Conservation (phyloP, 2,888 invertebrate species). For the Imbricaverruca yamaguchii region DNA sequence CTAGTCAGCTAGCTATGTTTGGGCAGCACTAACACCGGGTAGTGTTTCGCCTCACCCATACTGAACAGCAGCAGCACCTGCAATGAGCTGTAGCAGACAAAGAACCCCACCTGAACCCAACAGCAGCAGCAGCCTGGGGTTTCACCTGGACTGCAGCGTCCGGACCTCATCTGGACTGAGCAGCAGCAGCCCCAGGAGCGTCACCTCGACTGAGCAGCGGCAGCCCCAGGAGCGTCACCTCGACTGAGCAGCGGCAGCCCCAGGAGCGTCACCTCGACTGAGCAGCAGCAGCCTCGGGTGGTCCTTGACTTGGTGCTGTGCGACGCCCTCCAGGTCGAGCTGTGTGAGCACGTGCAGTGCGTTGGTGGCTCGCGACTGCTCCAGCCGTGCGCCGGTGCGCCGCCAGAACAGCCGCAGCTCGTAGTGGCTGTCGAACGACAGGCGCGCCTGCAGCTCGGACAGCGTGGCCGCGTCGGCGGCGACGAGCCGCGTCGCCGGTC, state of each 20-base stretch:
- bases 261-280: not conserved
- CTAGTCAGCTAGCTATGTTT: too few species aligned
- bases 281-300: not conserved
- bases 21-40: too few species aligned
- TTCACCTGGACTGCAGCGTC: too few species aligned
- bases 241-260: not conserved
- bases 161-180: too few species aligned
- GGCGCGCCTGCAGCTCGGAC: not conserved
- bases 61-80: too few species aligned
- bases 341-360: not conserved
- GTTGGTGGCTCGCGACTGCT: not conserved
- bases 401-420: constrained; percentile 7
- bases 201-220: too few species aligned
- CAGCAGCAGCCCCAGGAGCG: not conserved
- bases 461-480: not conserved
- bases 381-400: not conserved
- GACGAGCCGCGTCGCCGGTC: not conserved
- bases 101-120: too few species aligned
- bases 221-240: too few species aligned
- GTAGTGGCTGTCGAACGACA: not conserved
- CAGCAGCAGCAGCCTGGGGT: too few species aligned
- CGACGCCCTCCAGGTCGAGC: not conserved
- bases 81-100: too few species aligned
- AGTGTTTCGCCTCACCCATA: too few species aligned
- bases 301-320: not conserved